Conservation (phyloP, 2,113 vertebrate species). For the Atlantisia rogersi region DNA sequence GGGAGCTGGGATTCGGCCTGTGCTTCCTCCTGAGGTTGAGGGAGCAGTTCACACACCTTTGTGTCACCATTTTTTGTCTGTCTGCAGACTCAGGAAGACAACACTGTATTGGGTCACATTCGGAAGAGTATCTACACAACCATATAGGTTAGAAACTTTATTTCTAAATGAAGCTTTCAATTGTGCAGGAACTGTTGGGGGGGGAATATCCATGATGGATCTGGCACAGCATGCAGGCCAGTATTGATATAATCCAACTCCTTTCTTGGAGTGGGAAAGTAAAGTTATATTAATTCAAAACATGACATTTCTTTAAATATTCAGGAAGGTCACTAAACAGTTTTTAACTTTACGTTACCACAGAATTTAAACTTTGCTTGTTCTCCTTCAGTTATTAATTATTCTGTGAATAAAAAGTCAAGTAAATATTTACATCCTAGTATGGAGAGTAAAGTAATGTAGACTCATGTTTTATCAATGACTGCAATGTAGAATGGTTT, state of each 20-base stretch:
- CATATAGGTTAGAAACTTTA: constrained; percentile 73
- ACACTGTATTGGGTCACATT: constrained; percentile 71
- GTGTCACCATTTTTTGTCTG: constrained; percentile 56
- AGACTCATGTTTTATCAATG: not conserved
- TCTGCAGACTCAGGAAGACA: constrained; percentile 75
- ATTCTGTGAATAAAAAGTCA: not conserved
- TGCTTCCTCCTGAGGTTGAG: not conserved
- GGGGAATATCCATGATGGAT: not conserved
- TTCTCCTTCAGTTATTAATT: not conserved
- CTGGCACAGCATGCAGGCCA: not conserved
- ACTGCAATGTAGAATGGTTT: not conserved
- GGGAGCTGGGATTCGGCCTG: not conserved
- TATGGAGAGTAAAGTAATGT: not conserved
- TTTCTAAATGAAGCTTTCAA: constrained; percentile 38
- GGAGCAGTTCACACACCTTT: not conserved
- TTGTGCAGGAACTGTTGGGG: not conserved
- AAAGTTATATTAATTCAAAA: not conserved
- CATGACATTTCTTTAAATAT: not conserved
- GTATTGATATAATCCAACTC: not conserved
- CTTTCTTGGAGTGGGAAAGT: not conserved
- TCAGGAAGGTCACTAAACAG: not conserved
- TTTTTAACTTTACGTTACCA: not conserved
- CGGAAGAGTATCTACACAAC: constrained; percentile 74
- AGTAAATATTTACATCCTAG: not conserved
- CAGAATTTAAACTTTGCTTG: not conserved